phyloP scores from a whole-genome alignment of 2,113 vertebrate species.

The Crotalus tigris region DNA sequence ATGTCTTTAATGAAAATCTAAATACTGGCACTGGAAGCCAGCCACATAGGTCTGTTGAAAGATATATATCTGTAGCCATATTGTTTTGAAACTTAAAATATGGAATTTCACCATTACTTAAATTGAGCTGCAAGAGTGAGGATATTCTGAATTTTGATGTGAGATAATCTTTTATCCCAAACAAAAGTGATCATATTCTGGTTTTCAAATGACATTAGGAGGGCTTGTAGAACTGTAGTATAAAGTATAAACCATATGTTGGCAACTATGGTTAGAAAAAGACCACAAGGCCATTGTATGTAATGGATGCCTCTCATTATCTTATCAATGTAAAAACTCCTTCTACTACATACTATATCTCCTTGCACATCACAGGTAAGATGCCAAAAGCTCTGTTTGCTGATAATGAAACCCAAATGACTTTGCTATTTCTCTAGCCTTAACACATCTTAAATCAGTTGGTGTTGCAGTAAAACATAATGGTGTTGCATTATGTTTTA shows the following conservation, averaged over 20 bases:
- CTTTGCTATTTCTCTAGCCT: background rate
- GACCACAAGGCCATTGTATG: background rate
- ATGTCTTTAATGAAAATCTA: conserved; percentile 53
- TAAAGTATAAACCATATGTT: background rate
- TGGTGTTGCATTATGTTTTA: background rate
- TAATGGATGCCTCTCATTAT: background rate
- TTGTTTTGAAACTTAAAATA: conserved; percentile 14
- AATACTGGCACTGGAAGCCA: conserved; percentile 33
- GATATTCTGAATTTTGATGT: background rate
- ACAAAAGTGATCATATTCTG: background rate
- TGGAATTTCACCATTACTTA: conserved; percentile 28
- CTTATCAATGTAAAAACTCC: background rate
- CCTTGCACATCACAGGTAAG: background rate
- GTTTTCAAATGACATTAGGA: background rate
- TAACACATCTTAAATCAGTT: background rate
- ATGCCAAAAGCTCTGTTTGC: background rate
- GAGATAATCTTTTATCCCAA: background rate
- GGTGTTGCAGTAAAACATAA: too few relatives aligned
- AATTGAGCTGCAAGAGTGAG: conserved; percentile 19
- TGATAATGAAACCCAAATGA: background rate
- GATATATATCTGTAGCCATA: conserved; percentile 38
- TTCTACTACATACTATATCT: background rate
- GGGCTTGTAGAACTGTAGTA: background rate
- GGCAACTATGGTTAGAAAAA: background rate
- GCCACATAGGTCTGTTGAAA: conserved; percentile 39